Percentiles rank a stretch among this genome's conserved stretches.
Evolutionary conservation across 1,140 invertebrate genomes (phyloP).

Genomic region (Meloidogyne chitwoodi): DNA sequence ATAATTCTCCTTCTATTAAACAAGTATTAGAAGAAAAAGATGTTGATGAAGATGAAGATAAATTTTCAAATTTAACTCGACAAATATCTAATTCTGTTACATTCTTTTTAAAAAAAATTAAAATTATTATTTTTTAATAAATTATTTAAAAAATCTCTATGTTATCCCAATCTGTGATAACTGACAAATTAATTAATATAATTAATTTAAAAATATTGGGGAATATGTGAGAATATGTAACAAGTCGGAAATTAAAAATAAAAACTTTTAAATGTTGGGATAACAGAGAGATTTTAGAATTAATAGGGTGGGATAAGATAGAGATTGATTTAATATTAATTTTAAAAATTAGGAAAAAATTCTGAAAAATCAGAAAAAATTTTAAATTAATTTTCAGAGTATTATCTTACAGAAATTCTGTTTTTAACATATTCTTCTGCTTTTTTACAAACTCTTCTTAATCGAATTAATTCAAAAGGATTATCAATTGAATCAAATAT

Average conservation of each 20-base stretch:
- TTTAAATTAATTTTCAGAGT: neutral
- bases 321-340: neutral
- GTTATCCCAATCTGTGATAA: no score
- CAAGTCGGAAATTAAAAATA: no score
- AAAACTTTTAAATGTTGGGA: neutral
- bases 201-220: no score
- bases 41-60: neutral
- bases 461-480: constrained; percentile 11
- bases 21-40: neutral
- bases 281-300: neutral
- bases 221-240: neutral
- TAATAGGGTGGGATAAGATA: neutral
- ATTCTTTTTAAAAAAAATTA: neutral
- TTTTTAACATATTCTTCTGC: neutral
- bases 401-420: neutral
- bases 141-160: neutral
- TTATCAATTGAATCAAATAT: constrained; percentile 9
- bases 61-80: constrained; percentile 22
- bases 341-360: neutral
- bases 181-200: no score
- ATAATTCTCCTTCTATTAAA: neutral
- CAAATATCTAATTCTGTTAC: constrained; percentile 36
- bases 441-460: neutral
- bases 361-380: neutral
- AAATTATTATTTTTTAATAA: neutral